A percentile compares a stretch with the other conserved stretches of the same genome.
Conservation (phyloP, 2,113 vertebrate genomes). For the Pionites leucogaster region DNA sequence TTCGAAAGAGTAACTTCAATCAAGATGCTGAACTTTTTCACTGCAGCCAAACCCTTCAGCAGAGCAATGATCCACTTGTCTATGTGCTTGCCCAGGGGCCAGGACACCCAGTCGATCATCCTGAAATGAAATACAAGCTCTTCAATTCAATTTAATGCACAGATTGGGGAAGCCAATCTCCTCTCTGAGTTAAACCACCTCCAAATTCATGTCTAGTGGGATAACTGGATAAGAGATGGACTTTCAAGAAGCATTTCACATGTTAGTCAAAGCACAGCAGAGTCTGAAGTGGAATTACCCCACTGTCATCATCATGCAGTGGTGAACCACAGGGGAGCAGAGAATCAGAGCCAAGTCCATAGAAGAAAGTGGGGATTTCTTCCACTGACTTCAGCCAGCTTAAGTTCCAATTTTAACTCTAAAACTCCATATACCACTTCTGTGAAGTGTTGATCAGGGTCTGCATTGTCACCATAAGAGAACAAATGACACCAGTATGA, state of each 20-base stretch:
- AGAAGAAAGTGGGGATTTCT: not conserved
- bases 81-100: constrained; percentile 83
- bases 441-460: fast-evolving
- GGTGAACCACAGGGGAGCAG: not conserved
- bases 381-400: not conserved
- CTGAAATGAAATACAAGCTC: constrained; percentile 58
- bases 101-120: constrained; percentile 86
- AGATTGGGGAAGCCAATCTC: not conserved
- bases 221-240: not conserved
- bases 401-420: not conserved
- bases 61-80: constrained; percentile 85
- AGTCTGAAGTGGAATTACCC: not conserved
- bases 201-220: not conserved
- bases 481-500: not conserved
- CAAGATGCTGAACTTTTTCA: constrained; percentile 86
- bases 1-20: constrained; percentile 83
- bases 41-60: constrained; percentile 80
- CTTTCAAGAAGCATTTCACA: not conserved
- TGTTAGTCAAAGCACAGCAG: not conserved
- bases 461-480: not conserved
- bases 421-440: not conserved
- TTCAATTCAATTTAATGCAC: not conserved
- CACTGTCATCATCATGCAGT: not conserved
- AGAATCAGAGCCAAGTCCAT: not conserved
- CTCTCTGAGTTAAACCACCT: not conserved